Conservation (phyloP, 1,140 invertebrate species). For the Caenorhabditis tropicalis region DNA sequence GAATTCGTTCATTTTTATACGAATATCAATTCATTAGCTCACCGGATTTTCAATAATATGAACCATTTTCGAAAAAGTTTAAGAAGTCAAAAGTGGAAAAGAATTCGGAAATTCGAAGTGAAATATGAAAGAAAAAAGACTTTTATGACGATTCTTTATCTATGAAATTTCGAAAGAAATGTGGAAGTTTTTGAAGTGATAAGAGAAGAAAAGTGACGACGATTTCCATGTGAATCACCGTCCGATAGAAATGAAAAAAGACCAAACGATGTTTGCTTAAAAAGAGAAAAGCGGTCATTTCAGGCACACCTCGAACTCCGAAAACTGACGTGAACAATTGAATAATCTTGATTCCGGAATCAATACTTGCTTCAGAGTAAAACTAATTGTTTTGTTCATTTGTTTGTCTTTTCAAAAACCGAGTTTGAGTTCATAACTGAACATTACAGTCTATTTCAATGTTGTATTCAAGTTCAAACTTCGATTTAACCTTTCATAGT, state of each 20-base stretch:
- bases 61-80: background rate
- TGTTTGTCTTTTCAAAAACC: too few relatives aligned
- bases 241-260: background rate
- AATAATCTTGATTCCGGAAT: background rate
- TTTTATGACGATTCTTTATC: constrained; percentile 2
- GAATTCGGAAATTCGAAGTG: constrained; percentile 11
- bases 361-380: background rate
- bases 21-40: background rate
- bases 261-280: constrained; percentile 27
- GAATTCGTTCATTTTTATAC: background rate
- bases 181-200: background rate
- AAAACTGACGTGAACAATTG: background rate
- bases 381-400: background rate
- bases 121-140: background rate
- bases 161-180: background rate
- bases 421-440: too few relatives aligned
- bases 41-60: constrained; percentile 29
- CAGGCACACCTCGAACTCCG: constrained; percentile 22
- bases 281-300: background rate
- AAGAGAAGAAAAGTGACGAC: constrained; percentile 9
- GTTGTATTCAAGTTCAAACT: too few relatives aligned
- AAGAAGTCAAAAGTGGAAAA: background rate
- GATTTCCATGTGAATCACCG: constrained; percentile 13
- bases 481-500: too few relatives aligned
- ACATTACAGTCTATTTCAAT: too few relatives aligned